Evolutionary conservation across 2,797 vertebrate species (phyloP).

Genomic region (Pseudocheirus occidentalis): DNA sequence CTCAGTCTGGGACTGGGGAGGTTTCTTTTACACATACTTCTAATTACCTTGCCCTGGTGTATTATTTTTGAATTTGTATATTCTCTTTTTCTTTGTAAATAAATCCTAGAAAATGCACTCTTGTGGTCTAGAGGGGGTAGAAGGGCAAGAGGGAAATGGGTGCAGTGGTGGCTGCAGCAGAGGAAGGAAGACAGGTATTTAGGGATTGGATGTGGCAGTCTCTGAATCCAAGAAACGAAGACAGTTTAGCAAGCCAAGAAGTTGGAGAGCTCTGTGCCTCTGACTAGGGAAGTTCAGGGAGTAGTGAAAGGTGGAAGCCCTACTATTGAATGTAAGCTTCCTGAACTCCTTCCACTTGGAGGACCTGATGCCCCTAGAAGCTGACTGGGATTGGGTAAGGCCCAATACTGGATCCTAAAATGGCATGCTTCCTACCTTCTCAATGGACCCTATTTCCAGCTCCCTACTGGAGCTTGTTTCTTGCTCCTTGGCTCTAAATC

Average conservation of each 20-base stretch:
- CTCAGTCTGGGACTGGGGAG: not conserved
- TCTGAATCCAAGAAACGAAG: not conserved
- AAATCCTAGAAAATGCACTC: not conserved
- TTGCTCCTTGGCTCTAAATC: not conserved
- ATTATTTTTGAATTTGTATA: conserved; percentile 2
- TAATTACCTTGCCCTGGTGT: not conserved
- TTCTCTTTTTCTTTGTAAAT: not conserved
- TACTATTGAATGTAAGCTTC: not conserved
- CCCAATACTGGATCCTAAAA: not conserved
- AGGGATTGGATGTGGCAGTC: conserved; percentile 4
- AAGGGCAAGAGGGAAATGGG: conserved; percentile 25
- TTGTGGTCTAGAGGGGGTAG: not conserved
- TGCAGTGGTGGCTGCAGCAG: conserved; percentile 30
- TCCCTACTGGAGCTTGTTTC: not conserved
- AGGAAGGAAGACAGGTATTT: conserved; percentile 36
- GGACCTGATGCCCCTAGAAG: not conserved
- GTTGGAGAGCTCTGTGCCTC: not conserved
- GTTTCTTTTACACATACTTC: not conserved
- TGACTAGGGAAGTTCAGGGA: not conserved
- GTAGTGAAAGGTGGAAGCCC: not conserved
- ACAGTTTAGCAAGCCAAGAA: not conserved
- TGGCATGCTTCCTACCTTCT: not conserved
- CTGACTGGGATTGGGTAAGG: not conserved
- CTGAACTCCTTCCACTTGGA: not conserved
- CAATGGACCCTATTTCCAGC: not conserved